These are phyloP conservation scores for Drosophila mulleri DNA, from an alignment of 2,888 invertebrate genomes.

Conservation along the genomic window DNA sequence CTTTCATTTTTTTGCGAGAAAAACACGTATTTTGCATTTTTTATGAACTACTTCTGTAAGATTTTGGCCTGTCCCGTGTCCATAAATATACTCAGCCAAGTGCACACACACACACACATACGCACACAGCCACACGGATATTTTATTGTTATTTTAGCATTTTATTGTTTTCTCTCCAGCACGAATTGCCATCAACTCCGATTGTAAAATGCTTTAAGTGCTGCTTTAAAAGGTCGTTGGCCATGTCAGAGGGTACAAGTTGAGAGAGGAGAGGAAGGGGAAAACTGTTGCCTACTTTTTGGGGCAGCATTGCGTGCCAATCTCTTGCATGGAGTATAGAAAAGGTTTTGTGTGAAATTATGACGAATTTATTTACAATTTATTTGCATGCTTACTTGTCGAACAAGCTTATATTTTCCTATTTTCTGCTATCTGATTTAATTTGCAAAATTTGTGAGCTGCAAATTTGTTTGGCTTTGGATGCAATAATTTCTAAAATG, in stretches of 20 bases:
- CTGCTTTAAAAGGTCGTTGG: conserved; percentile 39
- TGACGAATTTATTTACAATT: background rate
- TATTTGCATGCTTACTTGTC: background rate
- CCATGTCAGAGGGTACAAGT: conserved; percentile 12
- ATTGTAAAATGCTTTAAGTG: conserved; percentile 32
- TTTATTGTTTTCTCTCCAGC: conserved; percentile 2
- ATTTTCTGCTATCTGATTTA: background rate
- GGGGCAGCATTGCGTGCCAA: conserved; percentile 1
- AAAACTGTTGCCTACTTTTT: conserved; percentile 48
- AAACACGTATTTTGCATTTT: conserved; percentile 37
- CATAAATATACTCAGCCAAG: conserved; percentile 8
- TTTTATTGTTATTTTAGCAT: conserved; percentile 37
- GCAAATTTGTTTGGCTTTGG: background rate
- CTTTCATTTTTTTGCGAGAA: background rate
- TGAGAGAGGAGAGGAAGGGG: background rate
- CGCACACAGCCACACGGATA: background rate
- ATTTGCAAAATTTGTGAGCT: background rate
- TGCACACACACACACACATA: background rate
- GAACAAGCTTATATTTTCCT: background rate
- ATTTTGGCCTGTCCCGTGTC: conserved; percentile 20
- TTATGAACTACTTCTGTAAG: conserved; percentile 50
- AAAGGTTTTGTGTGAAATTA: conserved; percentile 17
- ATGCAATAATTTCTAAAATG: too few relatives aligned
- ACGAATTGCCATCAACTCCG: conserved; percentile 11
- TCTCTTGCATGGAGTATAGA: background rate